Percentiles rank a stretch among this genome's conserved stretches.
phyloP scores from a whole-genome alignment of 2,113 vertebrate species.

The Puntigrus tetrazona region DNA sequence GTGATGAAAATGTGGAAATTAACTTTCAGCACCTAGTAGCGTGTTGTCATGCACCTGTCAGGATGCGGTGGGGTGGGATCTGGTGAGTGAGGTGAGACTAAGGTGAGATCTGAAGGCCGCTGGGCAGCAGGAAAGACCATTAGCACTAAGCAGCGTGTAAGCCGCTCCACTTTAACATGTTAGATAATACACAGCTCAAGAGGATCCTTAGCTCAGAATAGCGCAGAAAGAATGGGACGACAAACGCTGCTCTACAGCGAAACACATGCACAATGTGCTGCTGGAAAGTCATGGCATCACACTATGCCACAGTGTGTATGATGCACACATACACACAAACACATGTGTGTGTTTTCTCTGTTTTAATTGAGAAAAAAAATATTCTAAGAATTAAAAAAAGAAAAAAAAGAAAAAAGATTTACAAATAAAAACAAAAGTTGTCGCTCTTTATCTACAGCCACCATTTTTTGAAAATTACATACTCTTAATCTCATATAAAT shows the following conservation, averaged over 20 bases:
- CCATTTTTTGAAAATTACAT: neutral
- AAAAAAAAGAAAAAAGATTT: neutral
- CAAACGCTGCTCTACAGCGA: neutral
- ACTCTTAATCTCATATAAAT: slow-evolving; percentile 7
- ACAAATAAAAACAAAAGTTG: neutral
- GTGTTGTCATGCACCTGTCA: slow-evolving; percentile 6
- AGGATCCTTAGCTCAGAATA: slow-evolving; percentile 49
- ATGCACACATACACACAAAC: too few species aligned
- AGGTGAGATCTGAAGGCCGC: slow-evolving; percentile 36
- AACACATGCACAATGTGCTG: neutral
- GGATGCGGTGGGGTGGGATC: neutral
- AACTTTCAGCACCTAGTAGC: neutral
- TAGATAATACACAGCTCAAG: slow-evolving; percentile 50
- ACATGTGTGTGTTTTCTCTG: neutral
- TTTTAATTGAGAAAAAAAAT: neutral
- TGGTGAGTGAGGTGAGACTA: slow-evolving; percentile 19
- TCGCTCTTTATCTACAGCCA: neutral
- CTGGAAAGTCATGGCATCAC: neutral
- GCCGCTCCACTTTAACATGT: slow-evolving; percentile 49
- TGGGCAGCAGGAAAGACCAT: slow-evolving; percentile 48
- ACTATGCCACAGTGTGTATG: neutral
- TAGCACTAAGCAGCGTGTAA: slow-evolving; percentile 53
- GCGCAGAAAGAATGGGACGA: neutral
- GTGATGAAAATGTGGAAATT: slow-evolving; percentile 51
- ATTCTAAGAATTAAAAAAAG: neutral